These are phyloP conservation scores for Danio rerio DNA, from an alignment of 2,113 vertebrate genomes.

Conservation along the genomic window DNA sequence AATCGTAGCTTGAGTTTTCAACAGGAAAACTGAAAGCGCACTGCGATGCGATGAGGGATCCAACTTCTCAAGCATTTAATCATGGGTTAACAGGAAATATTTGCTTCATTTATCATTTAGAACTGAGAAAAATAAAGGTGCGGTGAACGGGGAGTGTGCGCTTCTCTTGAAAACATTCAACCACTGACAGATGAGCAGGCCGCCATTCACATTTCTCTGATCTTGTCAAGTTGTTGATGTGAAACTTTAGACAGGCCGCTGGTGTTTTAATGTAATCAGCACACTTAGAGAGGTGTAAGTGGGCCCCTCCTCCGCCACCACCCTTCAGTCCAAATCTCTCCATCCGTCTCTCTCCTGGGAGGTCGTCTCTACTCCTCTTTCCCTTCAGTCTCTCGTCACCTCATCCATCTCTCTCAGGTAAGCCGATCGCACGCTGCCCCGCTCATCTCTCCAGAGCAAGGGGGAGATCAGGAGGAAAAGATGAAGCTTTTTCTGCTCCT, in stretches of 20 bases:
- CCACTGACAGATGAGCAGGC: slow-evolving; percentile 43
- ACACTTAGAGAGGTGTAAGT: slow-evolving; percentile 43
- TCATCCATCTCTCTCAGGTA: slow-evolving; percentile 45
- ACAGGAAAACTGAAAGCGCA: not conserved
- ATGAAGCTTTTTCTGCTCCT: not conserved
- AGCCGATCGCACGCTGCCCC: slow-evolving; percentile 11
- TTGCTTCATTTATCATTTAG: slow-evolving; percentile 30
- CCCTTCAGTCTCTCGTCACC: slow-evolving; percentile 34
- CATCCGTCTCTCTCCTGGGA: slow-evolving; percentile 41
- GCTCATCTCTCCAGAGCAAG: slow-evolving; percentile 22
- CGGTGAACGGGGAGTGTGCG: slow-evolving; percentile 10
- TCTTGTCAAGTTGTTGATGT: slow-evolving; percentile 43
- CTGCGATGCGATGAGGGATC: slow-evolving; percentile 32
- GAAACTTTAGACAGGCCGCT: slow-evolving; percentile 29
- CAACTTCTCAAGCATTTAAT: slow-evolving; percentile 23
- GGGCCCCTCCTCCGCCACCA: slow-evolving; percentile 4
- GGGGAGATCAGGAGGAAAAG: slow-evolving; percentile 20
- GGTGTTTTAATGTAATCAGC: slow-evolving; percentile 33
- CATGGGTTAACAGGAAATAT: slow-evolving; percentile 36
- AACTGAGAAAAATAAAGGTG: slow-evolving; percentile 26
- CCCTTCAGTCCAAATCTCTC: slow-evolving; percentile 27
- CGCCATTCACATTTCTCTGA: slow-evolving; percentile 22
- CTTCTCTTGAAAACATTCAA: slow-evolving; percentile 22
- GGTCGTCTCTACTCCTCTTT: slow-evolving; percentile 42
- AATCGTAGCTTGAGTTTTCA: not conserved